Evolutionary conservation across 2,113 vertebrate species (phyloP), one percentile per base, ranked within the genome.

Genomic region (Glaucidium brasilianum): DNA sequence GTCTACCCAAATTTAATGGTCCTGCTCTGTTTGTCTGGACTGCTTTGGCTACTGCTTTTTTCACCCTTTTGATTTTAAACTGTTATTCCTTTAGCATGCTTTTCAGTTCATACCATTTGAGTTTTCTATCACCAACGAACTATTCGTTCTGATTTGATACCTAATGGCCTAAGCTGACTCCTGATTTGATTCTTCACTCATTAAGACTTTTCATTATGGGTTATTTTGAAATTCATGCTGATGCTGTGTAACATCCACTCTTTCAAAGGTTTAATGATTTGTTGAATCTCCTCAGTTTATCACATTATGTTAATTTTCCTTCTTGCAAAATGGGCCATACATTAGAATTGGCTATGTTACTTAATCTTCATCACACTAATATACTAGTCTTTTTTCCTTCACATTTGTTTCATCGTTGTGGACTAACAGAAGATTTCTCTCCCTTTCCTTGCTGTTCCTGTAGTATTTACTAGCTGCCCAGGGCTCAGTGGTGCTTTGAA

Each of bases 271-370:
- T 90, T 97, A 94, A 84, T 60, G 49, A 88, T 95, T 94, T 94
- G 55, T 94, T 94, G 77, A 95, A 91, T 94, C 82, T 69, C 66
- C 87, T 86, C 35, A 86, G 58, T 96, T 94, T 92, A 96, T 90
- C 88, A 84, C 15, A 71, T 93, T 94, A 85, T 77, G 39, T 79
- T 96, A 73, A 85, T 94, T 90, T 88, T 88, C 39, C 21, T 88
- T 88, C 64, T 64, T 86, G 52, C 50, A 95, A 89, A 94, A 83
- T 62, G 37, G 76, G n/a, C 41, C 43, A 67, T 78, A 37, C 37
- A 69, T 94, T 95, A 56, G 50, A 76, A 83, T 47, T 62, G 66
- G 82, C 17, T 79, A 41, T 71, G 50, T 95, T 94, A 96, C 67
- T 96, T 97, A 92, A 92, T 96, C 93, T 92, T 93, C 81, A 78